A percentile compares a stretch with the other conserved stretches of the same genome.
Evolutionary conservation across 2,113 vertebrate species (phyloP).

Genomic region (Cichladusa arquata): DNA sequence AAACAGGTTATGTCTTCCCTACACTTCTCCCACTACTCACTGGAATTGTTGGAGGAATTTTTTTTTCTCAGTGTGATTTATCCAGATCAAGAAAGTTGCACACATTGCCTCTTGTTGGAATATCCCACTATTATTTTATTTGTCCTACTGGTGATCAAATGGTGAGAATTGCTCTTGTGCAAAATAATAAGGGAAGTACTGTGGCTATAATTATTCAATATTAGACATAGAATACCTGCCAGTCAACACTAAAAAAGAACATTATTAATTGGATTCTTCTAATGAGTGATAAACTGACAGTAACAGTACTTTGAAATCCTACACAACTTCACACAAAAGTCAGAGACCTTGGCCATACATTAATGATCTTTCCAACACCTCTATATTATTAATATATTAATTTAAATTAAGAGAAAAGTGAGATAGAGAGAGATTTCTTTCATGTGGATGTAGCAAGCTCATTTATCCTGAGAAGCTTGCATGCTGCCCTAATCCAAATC

Average conservation of each 20-base stretch:
- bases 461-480: background rate
- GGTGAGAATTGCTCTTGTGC: background rate
- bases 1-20: background rate
- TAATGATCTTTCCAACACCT: background rate
- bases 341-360: background rate
- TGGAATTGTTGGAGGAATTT: accelerated
- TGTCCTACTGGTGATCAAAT: background rate
- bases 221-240: background rate
- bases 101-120: background rate
- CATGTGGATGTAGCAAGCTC: background rate
- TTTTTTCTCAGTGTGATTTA: background rate
- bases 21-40: background rate
- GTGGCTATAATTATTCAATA: background rate
- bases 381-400: background rate
- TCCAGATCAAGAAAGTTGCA: background rate
- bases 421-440: background rate
- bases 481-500: background rate
- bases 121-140: background rate
- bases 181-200: background rate
- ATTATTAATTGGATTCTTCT: background rate
- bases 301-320: background rate
- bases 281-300: background rate
- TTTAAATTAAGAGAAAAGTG: background rate
- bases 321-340: background rate
- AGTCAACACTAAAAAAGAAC: background rate